These are phyloP conservation scores for Donacobius atricapilla DNA, from an alignment of 2,113 vertebrate genomes.

Conservation along the genomic window DNA sequence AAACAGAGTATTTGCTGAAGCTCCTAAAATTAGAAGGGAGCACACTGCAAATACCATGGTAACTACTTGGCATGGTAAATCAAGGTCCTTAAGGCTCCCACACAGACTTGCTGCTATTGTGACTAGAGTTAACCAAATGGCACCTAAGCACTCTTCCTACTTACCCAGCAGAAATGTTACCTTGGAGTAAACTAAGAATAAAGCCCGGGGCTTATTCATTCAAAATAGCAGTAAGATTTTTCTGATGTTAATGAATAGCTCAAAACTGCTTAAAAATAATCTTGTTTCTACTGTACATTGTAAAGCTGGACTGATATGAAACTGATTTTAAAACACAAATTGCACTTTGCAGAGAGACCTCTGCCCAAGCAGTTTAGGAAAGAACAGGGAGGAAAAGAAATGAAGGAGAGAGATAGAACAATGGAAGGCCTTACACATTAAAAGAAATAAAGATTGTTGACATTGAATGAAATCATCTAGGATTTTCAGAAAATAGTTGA, in stretches of 20 bases:
- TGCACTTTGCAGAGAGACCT: background rate
- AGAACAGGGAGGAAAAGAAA: background rate
- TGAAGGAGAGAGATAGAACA: background rate
- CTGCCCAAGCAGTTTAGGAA: background rate
- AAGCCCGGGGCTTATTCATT: background rate
- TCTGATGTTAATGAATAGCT: background rate
- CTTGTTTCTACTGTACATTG: background rate
- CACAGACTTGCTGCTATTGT: slow-evolving; percentile 29
- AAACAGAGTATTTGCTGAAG: slow-evolving; percentile 26
- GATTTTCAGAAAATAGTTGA: background rate
- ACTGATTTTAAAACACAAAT: background rate
- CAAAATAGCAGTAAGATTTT: background rate
- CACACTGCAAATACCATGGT: slow-evolving; percentile 55
- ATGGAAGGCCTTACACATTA: background rate
- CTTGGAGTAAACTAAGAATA: slow-evolving; percentile 29
- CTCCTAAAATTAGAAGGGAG: slow-evolving; percentile 55
- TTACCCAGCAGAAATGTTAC: slow-evolving; percentile 13
- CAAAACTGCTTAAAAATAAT: slow-evolving; percentile 3
- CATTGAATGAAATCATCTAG: background rate
- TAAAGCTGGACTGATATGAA: background rate
- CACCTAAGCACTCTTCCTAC: slow-evolving; percentile 4
- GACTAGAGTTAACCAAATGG: slow-evolving; percentile 23
- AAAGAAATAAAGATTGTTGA: background rate
- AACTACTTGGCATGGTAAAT: slow-evolving; percentile 47
- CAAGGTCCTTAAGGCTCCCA: slow-evolving; percentile 33